Conservation (phyloP, 2,113 vertebrate species). For the Heptranchias perlo region DNA sequence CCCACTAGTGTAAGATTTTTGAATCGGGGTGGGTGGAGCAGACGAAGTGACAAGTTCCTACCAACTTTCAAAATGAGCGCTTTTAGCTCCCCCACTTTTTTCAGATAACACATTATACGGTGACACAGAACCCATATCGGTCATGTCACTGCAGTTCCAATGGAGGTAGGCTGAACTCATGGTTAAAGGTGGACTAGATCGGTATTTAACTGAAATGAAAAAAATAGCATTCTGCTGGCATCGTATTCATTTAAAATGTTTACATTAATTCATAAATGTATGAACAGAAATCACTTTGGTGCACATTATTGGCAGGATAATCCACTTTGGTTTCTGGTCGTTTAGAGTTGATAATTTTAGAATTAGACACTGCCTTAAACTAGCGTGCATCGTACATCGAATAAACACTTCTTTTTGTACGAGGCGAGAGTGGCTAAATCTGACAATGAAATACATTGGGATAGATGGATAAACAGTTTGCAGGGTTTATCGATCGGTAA, state of each 20-base stretch:
- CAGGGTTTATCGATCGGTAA: neutral
- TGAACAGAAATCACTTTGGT: neutral
- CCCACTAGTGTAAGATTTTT: neutral
- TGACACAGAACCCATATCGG: neutral
- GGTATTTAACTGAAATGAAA: neutral
- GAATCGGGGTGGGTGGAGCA: neutral
- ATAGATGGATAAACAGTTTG: neutral
- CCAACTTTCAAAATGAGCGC: neutral
- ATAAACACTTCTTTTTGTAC: too few species aligned
- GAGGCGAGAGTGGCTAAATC: neutral
- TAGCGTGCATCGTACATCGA: neutral
- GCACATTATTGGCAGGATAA: too few species aligned
- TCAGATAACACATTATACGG: neutral
- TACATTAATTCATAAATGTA: neutral
- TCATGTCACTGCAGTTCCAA: neutral
- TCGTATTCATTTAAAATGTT: neutral
- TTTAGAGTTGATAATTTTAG: neutral
- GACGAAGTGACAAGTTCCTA: too few species aligned
- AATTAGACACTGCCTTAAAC: neutral
- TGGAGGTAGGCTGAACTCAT: neutral
- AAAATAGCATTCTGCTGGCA: neutral
- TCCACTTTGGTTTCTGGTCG: too few species aligned
- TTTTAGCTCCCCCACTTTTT: neutral
- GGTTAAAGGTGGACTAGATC: neutral
- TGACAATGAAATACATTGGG: neutral